phyloP scores from a whole-genome alignment of 2,113 vertebrate genomes.

The Thomomys bottae region DNA sequence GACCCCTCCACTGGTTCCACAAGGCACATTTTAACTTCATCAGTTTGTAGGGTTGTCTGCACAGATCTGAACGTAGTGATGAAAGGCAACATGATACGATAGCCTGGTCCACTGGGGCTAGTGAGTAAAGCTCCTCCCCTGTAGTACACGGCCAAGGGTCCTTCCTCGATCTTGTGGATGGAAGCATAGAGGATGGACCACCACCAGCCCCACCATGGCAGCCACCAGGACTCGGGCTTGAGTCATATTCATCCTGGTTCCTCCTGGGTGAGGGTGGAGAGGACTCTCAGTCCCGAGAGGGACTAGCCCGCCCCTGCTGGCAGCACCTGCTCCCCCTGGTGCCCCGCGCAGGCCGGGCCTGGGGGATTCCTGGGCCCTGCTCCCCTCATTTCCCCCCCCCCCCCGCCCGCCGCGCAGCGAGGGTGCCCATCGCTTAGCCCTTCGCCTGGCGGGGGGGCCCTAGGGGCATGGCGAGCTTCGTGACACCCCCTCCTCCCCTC shows the following conservation, averaged over 20 bases:
- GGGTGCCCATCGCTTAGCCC: neutral
- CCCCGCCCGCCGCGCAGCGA: no score
- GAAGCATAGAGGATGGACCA: constrained; percentile 92
- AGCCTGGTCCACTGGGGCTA: constrained; percentile 93
- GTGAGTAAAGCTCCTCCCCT: constrained; percentile 96
- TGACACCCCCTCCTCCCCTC: neutral
- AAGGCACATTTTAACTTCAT: constrained; percentile 99
- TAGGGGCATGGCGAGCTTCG: neutral
- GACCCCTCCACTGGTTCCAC: constrained; percentile 98
- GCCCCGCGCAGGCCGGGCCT: neutral
- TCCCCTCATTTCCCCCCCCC: no score
- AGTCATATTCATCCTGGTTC: constrained; percentile 91
- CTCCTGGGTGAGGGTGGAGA: constrained; percentile 56
- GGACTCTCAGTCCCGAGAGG: neutral
- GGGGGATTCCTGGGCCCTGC: neutral
- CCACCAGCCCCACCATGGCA: constrained; percentile 87
- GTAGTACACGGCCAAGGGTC: constrained; percentile 97
- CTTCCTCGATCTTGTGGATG: constrained; percentile 97
- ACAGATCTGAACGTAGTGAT: constrained; percentile 96
- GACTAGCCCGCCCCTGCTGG: neutral
- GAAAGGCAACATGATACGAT: constrained; percentile 98
- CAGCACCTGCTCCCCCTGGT: neutral
- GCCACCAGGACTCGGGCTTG: constrained; percentile 92
- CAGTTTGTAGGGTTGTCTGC: constrained; percentile 97
- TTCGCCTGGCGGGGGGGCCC: neutral